Conservation (phyloP, 2,888 invertebrate genomes). For the Sympetrum striolatum region DNA sequence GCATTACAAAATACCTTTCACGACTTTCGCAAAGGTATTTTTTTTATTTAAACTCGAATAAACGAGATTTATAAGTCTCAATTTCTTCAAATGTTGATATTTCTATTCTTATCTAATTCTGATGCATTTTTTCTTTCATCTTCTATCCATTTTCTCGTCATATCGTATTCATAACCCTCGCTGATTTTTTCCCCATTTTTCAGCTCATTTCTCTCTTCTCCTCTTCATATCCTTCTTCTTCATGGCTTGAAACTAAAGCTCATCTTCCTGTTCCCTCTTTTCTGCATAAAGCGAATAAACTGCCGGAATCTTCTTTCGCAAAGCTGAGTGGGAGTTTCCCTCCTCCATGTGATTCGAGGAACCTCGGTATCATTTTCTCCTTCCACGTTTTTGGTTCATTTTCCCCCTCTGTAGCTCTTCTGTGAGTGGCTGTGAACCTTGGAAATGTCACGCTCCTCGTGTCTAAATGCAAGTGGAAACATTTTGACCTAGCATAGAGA, state of each 20-base stretch:
- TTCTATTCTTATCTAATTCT: not conserved
- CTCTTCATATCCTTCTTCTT: not conserved
- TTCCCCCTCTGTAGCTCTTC: not conserved
- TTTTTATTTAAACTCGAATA: too few relatives aligned
- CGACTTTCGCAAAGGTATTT: too few relatives aligned
- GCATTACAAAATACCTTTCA: too few relatives aligned
- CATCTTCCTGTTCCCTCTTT: not conserved
- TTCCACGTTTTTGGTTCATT: not conserved
- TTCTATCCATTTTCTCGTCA: not conserved
- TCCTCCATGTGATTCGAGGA: not conserved
- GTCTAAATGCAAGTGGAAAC: not conserved
- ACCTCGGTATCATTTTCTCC: not conserved
- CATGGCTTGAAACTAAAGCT: not conserved
- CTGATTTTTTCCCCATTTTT: not conserved
- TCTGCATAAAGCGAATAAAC: not conserved
- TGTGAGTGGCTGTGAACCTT: not conserved
- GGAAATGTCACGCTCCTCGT: not conserved
- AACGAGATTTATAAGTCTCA: too few relatives aligned
- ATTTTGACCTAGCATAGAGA: not conserved
- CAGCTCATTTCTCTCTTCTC: not conserved
- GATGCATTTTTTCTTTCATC: too few relatives aligned
- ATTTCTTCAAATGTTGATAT: too few relatives aligned
- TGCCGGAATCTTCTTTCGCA: not conserved
- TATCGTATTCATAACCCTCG: too few relatives aligned
- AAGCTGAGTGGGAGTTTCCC: not conserved